phyloP scores from a whole-genome alignment of 2,113 vertebrate species.

The Ptyas mucosa region DNA sequence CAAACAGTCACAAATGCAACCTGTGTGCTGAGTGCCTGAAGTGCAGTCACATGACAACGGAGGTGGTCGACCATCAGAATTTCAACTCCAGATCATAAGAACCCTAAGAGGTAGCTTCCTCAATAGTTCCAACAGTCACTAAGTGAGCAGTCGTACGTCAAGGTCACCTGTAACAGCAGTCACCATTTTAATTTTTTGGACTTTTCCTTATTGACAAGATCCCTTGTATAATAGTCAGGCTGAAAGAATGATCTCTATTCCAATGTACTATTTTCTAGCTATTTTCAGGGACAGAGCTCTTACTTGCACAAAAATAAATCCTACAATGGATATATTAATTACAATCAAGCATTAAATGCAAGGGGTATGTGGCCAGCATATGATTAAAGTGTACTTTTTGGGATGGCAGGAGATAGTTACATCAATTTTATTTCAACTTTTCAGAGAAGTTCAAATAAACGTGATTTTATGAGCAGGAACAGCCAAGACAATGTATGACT shows the following conservation, averaged over 20 bases:
- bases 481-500: not conserved
- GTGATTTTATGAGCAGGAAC: not conserved
- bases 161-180: not conserved
- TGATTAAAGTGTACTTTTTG: not conserved
- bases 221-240: not conserved
- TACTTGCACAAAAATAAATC: not conserved
- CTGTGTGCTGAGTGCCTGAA: too few relatives aligned
- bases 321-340: not conserved
- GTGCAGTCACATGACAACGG: too few relatives aligned
- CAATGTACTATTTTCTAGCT: not conserved
- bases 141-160: too few relatives aligned
- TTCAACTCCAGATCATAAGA: too few relatives aligned
- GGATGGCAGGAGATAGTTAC: not conserved
- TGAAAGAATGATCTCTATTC: not conserved
- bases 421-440: not conserved
- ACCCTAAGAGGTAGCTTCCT: too few relatives aligned
- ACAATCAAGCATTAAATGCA: not conserved
- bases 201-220: not conserved
- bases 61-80: too few relatives aligned
- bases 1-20: too few relatives aligned
- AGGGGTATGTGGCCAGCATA: not conserved
- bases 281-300: not conserved
- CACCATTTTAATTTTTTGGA: not conserved
- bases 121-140: too few relatives aligned
- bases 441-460: not conserved